These are phyloP conservation scores for Sebastes ruberrimus DNA, from an alignment of 2,797 vertebrate genomes.

Conservation along the genomic window DNA sequence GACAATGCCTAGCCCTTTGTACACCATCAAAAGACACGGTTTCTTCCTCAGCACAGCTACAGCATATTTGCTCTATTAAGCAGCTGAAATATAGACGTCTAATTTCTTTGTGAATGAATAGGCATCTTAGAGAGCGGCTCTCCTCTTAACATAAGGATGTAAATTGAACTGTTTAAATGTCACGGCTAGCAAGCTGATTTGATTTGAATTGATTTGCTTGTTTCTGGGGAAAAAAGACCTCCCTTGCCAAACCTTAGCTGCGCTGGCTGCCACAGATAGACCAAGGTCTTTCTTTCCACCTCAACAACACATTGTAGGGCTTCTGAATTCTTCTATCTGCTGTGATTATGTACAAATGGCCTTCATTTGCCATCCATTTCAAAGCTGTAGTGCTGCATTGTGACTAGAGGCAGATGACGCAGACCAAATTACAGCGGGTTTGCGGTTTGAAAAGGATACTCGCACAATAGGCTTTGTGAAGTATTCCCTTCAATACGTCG, in stretches of 20 bases:
- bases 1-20: conserved; percentile 74
- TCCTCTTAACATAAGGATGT: conserved; percentile 80
- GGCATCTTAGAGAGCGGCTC: conserved; percentile 73
- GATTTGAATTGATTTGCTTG: conserved; percentile 85
- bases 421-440: conserved; percentile 82
- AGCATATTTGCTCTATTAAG: conserved; percentile 78
- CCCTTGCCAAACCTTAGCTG: conserved; percentile 71
- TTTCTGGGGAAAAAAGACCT: conserved; percentile 70
- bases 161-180: conserved; percentile 83
- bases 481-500: conserved; percentile 77
- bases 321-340: conserved; percentile 81
- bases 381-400: conserved; percentile 83
- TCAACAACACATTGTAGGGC: conserved; percentile 78
- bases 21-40: conserved; percentile 64
- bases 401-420: conserved; percentile 81
- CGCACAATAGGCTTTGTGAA: conserved; percentile 84
- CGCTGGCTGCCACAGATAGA: conserved; percentile 78
- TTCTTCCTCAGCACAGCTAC: conserved; percentile 61
- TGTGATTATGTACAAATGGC: conserved; percentile 84
- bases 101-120: conserved; percentile 80
- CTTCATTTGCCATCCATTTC: conserved; percentile 84
- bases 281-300: conserved; percentile 83
- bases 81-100: conserved; percentile 80
- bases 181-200: conserved; percentile 77
- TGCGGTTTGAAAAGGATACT: conserved; percentile 82